phyloP scores from a whole-genome alignment of 2,113 vertebrate species.

The Trichomycterus rosablanca region DNA sequence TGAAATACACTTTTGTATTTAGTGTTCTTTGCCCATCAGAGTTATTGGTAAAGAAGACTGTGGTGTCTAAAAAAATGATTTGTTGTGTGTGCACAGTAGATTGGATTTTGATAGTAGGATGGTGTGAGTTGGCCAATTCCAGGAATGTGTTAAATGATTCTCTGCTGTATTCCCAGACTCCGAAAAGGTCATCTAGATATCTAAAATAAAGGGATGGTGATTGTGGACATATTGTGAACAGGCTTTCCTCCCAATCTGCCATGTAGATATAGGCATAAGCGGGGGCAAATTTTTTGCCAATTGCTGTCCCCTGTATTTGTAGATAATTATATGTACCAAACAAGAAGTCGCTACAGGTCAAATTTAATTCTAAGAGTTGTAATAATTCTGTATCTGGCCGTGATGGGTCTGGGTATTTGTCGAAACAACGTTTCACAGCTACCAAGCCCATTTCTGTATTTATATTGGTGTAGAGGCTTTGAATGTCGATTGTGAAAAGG shows the following conservation, averaged over 20 bases:
- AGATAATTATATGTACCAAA: neutral
- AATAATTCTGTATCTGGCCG: neutral
- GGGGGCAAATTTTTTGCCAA: neutral
- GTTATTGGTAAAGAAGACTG: neutral
- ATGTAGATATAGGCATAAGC: neutral
- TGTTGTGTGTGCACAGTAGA: too few species aligned
- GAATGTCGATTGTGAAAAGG: neutral
- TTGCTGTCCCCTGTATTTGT: neutral
- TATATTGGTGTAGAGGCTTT: neutral
- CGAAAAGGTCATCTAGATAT: neutral
- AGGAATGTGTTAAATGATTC: neutral
- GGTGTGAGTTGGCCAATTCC: neutral
- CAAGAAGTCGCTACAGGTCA: neutral
- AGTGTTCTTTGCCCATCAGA: neutral
- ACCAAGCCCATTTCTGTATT: neutral
- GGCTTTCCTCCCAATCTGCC: neutral
- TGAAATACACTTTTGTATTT: conserved; percentile 1
- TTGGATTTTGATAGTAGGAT: neutral
- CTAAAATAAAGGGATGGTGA: neutral
- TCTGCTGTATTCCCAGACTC: neutral
- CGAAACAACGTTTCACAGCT: neutral
- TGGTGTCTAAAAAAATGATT: conserved; percentile 5
- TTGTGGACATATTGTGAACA: neutral
- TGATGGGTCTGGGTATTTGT: neutral
- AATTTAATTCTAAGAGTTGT: neutral